Conservation (phyloP, 37 sponge, comb jelly and placozoan genomes). For the Hexactinellida sp. region DNA sequence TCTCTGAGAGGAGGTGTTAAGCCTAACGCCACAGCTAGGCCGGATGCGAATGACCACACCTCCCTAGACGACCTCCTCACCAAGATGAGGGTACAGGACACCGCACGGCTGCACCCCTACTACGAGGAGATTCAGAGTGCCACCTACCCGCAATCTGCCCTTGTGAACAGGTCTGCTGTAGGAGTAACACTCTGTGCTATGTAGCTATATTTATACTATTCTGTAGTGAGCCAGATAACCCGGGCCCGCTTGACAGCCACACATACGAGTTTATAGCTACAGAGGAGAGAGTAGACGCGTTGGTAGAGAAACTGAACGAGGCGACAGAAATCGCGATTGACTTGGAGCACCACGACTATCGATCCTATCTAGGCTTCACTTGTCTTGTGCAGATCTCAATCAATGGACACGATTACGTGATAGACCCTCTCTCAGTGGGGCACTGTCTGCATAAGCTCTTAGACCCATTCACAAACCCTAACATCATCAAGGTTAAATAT, state of each 20-base stretch:
- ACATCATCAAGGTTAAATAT: conserved; percentile 69
- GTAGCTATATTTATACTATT: neutral
- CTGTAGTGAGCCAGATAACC: conserved; percentile 14
- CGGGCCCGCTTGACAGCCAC: conserved; percentile 42
- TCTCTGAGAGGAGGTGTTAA: conserved; percentile 36
- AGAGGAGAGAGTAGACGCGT: conserved; percentile 38
- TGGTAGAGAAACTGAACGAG: conserved; percentile 30
- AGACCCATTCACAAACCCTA: conserved; percentile 76
- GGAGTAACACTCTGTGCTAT: neutral
- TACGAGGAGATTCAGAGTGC: neutral
- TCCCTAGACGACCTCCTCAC: conserved; percentile 1
- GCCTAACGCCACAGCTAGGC: conserved; percentile 61
- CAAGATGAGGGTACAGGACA: neutral
- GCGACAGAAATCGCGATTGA: conserved; percentile 74
- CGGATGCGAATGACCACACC: conserved; percentile 21
- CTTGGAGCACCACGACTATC: conserved; percentile 81
- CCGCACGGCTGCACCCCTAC: neutral
- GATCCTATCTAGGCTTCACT: conserved; percentile 68
- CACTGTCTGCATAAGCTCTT: conserved; percentile 52
- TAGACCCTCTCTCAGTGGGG: conserved; percentile 69
- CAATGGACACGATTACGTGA: conserved; percentile 66
- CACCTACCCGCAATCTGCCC: neutral
- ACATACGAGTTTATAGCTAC: conserved; percentile 46
- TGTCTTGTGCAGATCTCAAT: conserved; percentile 94
- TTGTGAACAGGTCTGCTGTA: neutral